Conservation (phyloP, 2,113 vertebrate species). For the mouse (Mus musculus) region DNA sequence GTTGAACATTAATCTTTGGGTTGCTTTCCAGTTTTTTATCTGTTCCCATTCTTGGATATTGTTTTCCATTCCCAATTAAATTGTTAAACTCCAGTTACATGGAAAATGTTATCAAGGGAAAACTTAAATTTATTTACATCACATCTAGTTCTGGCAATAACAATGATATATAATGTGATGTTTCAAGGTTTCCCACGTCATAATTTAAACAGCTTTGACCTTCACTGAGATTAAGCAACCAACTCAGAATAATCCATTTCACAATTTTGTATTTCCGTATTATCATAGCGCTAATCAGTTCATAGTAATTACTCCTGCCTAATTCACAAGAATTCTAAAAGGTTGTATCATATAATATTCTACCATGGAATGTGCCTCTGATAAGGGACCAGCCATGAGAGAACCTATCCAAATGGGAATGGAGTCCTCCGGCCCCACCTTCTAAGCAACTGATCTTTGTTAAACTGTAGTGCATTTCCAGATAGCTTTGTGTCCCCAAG, state of each 20-base stretch:
- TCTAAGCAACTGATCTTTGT: constrained; percentile 40
- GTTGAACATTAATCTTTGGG: constrained; percentile 50
- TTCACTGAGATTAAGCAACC: constrained; percentile 32
- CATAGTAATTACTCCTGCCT: constrained; percentile 36
- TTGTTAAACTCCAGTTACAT: constrained; percentile 55
- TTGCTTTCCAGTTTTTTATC: constrained; percentile 48
- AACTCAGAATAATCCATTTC: constrained; percentile 39
- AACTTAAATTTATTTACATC: constrained; percentile 63
- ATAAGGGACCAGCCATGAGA: constrained; percentile 51
- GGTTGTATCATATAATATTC: background rate
- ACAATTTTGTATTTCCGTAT: constrained; percentile 11
- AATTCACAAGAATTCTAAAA: constrained; percentile 53
- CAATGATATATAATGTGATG: background rate
- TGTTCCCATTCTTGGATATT: constrained; percentile 50
- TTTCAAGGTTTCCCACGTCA: background rate
- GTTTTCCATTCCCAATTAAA: constrained; percentile 67
- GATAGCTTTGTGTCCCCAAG: constrained; percentile 56
- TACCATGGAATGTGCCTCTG: constrained; percentile 42
- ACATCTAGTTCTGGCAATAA: constrained; percentile 34
- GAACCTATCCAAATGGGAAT: constrained; percentile 44
- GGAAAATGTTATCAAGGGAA: constrained; percentile 44
- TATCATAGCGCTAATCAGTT: constrained; percentile 26
- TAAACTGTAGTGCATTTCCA: constrained; percentile 50
- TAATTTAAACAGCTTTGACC: constrained; percentile 59
- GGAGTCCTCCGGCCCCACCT: constrained; percentile 39